A percentile compares a stretch with the other conserved stretches of the same genome.
These are phyloP conservation scores for Rhagonycha lutea DNA, from an alignment of 2,888 invertebrate genomes.

Conservation along the genomic window DNA sequence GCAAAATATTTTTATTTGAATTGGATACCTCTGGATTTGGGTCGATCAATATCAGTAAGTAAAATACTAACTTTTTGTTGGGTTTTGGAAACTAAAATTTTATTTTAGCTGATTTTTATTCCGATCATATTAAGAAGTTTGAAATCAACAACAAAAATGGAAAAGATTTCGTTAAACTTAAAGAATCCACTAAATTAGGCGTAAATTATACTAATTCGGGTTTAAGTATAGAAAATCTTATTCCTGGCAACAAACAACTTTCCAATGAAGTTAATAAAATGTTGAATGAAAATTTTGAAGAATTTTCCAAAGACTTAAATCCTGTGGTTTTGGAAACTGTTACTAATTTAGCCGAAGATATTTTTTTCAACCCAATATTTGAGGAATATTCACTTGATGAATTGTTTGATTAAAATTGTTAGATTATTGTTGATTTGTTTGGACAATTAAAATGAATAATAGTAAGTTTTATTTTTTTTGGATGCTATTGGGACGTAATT, in stretches of 20 bases:
- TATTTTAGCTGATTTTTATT: background rate
- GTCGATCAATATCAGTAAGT: background rate
- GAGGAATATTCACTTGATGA: conserved; percentile 8
- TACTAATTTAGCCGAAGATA: background rate
- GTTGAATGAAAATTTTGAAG: conserved; percentile 5
- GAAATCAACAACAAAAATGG: background rate
- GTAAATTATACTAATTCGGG: background rate
- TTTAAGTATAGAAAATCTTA: background rate
- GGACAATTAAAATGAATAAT: no score
- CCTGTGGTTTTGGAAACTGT: background rate
- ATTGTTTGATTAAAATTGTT: conserved; percentile 5
- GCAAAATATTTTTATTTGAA: conserved; percentile 8
- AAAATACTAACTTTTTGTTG: background rate
- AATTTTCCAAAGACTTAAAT: background rate
- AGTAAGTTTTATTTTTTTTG: no score
- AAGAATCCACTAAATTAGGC: background rate
- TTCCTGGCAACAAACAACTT: conserved; percentile 1
- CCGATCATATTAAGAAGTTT: background rate
- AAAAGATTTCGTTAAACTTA: background rate
- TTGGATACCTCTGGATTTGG: background rate
- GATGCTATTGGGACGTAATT: no score
- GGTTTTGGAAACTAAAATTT: no score
- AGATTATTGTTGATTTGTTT: no score
- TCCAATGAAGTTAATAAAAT: background rate
- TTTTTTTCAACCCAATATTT: conserved; percentile 1